phyloP scores from a whole-genome alignment of 2,797 vertebrate genomes.

The Clamator glandarius region DNA sequence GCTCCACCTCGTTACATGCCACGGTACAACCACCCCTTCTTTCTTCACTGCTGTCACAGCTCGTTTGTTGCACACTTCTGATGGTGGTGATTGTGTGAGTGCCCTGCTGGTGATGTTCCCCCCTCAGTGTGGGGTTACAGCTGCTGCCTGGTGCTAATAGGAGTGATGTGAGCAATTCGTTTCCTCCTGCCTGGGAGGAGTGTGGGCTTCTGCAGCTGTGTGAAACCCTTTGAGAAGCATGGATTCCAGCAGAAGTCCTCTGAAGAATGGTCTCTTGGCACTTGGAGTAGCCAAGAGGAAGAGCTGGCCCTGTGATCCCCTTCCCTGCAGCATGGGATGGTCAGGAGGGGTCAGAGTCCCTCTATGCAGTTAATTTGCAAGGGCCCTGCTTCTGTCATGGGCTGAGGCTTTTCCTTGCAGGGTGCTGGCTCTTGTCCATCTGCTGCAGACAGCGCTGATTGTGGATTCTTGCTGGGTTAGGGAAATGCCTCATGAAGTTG shows the following conservation, averaged over 20 bases:
- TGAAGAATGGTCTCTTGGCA: background rate
- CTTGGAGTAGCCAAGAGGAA: background rate
- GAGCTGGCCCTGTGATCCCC: background rate
- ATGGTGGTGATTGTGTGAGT: fast-evolving
- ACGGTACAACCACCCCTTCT: fast-evolving
- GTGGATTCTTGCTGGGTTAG: background rate
- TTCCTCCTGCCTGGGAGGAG: background rate
- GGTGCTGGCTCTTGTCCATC: background rate
- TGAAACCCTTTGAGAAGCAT: fast-evolving
- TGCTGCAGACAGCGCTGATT: background rate
- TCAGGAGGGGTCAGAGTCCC: fast-evolving
- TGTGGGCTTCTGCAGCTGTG: background rate
- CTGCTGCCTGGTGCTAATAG: fast-evolving
- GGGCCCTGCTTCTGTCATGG: fast-evolving
- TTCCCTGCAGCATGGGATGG: fast-evolving
- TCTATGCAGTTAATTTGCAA: background rate
- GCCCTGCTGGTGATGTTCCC: background rate
- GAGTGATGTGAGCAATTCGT: fast-evolving
- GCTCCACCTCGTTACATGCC: background rate
- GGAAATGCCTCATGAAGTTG: fast-evolving
- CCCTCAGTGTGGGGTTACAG: fast-evolving
- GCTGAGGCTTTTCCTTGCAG: background rate
- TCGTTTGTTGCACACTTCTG: fast-evolving
- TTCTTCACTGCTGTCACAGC: fast-evolving
- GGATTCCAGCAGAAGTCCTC: background rate